Percentiles rank a stretch among this genome's conserved stretches.
phyloP scores from a whole-genome alignment of 2,797 vertebrate species.

The Neosalanx taihuensis region DNA sequence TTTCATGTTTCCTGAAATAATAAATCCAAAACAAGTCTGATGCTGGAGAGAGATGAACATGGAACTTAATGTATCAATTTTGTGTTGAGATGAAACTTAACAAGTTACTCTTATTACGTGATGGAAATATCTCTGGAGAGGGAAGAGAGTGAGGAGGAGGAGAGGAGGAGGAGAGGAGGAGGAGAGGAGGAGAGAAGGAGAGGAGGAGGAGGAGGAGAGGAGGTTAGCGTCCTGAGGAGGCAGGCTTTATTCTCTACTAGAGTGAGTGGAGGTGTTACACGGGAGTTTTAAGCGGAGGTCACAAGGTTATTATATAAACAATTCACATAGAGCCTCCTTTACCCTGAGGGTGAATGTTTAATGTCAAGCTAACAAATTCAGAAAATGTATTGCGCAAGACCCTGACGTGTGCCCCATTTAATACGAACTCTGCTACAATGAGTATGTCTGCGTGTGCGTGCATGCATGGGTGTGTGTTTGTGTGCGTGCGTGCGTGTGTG shows the following conservation, averaged over 20 bases:
- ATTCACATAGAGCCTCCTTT: conserved; percentile 50
- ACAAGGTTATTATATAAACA: conserved; percentile 67
- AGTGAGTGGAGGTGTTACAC: conserved; percentile 27
- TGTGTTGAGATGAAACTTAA: conserved; percentile 13
- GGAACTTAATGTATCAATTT: conserved; percentile 67
- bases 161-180: background rate
- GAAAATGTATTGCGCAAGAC: conserved; percentile 44
- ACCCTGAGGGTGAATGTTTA: conserved; percentile 54
- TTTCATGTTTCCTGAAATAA: conserved; percentile 67
- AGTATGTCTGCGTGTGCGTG: background rate
- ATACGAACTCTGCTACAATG: conserved; percentile 31
- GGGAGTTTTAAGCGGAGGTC: conserved; percentile 59
- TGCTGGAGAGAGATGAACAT: conserved; percentile 59
- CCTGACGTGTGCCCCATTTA: conserved; percentile 49
- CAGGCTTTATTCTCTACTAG: background rate
- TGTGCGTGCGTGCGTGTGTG: background rate
- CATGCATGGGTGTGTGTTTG: background rate
- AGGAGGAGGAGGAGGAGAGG: background rate
- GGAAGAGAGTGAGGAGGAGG: conserved; percentile 1
- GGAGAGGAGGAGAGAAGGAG: background rate
- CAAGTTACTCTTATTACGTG: too few relatives aligned
- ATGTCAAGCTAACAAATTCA: conserved; percentile 57
- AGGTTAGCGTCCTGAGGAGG: conserved; percentile 34
- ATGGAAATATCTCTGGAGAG: background rate
- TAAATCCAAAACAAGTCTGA: conserved; percentile 64